These are phyloP conservation scores for Ptilorrhoa leucosticta DNA, from an alignment of 2,113 vertebrate species.

Conservation along the genomic window DNA sequence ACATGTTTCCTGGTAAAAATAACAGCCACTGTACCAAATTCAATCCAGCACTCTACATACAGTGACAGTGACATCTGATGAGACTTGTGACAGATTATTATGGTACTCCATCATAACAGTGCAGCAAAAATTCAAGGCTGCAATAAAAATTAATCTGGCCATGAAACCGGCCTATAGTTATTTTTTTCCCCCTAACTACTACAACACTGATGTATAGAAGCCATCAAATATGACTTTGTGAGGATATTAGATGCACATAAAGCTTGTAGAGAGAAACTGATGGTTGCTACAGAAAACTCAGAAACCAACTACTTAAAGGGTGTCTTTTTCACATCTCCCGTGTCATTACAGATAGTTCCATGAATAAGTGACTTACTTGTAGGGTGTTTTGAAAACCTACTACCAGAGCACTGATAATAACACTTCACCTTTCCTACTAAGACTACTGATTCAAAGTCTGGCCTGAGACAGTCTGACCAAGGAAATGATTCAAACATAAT, in stretches of 20 bases:
- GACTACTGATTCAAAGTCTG: not conserved
- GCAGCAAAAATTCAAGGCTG: constrained; percentile 41
- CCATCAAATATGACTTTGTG: not conserved
- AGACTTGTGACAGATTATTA: constrained; percentile 12
- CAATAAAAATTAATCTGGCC: constrained; percentile 42
- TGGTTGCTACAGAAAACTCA: not conserved
- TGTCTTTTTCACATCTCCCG: not conserved
- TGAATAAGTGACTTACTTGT: not conserved
- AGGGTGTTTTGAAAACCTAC: not conserved
- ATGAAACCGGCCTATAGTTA: not conserved
- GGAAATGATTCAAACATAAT: not conserved
- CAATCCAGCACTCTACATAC: not conserved
- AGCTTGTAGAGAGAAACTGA: not conserved
- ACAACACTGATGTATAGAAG: not conserved
- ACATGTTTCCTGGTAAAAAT: not conserved
- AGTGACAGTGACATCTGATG: not conserved
- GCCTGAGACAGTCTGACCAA: not conserved
- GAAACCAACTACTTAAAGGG: not conserved
- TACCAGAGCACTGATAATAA: not conserved
- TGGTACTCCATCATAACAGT: constrained; percentile 1
- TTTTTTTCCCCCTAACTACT: not conserved
- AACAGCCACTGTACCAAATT: not conserved
- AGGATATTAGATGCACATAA: not conserved
- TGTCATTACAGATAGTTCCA: not conserved
- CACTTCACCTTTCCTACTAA: not conserved